Conservation (phyloP, 2,113 vertebrate species). For the Neotragus pygmaeus region DNA sequence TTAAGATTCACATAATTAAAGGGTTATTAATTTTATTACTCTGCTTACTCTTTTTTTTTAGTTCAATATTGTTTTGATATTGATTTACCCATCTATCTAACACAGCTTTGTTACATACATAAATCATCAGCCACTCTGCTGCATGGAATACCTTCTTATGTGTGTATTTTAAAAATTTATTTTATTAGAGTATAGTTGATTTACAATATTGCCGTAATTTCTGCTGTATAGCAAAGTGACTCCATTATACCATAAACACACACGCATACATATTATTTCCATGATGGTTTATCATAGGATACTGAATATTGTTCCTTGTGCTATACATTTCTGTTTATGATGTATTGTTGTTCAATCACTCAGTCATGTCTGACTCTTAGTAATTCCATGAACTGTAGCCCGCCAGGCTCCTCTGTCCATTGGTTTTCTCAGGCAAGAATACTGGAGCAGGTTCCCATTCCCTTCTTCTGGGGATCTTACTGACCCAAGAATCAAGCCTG, state of each 20-base stretch:
- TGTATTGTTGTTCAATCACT: neutral
- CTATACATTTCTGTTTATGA: neutral
- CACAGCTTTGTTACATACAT: neutral
- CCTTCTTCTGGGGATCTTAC: neutral
- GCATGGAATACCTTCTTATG: neutral
- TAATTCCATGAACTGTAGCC: neutral
- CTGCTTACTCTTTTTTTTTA: neutral
- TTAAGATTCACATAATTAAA: neutral
- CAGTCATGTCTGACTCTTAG: neutral
- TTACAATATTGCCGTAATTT: neutral
- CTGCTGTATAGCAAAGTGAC: neutral
- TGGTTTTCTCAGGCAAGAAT: neutral
- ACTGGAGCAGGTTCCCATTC: neutral
- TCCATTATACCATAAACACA: neutral
- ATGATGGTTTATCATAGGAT: neutral
- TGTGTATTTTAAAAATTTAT: neutral
- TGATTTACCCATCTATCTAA: neutral
- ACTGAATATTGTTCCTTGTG: neutral
- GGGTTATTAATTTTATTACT: neutral
- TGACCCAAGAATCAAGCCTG: neutral
- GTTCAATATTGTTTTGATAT: neutral
- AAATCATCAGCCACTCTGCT: neutral
- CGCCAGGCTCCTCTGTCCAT: neutral
- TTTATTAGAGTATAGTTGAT: neutral
- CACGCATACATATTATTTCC: neutral